Evolutionary conservation across 2,888 invertebrate genomes (phyloP), one percentile per base, ranked within the genome.

Genomic region (Cantharis rufa): DNA sequence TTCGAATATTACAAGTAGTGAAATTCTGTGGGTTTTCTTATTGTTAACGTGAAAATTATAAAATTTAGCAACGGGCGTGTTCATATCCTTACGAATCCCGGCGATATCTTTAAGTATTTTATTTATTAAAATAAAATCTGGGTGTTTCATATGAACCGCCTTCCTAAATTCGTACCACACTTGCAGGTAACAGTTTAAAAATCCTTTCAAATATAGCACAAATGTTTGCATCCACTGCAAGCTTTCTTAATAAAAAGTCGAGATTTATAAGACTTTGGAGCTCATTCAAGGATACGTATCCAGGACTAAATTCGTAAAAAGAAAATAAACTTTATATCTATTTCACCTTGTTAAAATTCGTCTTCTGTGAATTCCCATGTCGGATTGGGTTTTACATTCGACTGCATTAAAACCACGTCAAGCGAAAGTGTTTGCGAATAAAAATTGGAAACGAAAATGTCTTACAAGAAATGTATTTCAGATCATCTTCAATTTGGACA

Each of bases 301-400:
- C 62, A 66, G 13, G 69, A 66, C 62, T 73, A 78, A 76, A 70
- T 75, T 76, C 78, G 77, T 73, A 75, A 75, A 76, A 76, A 74
- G 73, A 73, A 78, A 80, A 74, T 72, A 76, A 77, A 78, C 76
- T 72, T 76, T 73, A 74, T 75, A 75, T 80, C 80, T 80, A 81
- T 81, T 82, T 77, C 80, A 79, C 78, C 80, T 81, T 81, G 82
- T 82, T 82, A 82, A 81, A 81, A 80, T 82, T 80, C 79, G 79
- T 79, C 82, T 81, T 80, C 78, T 79, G 80, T 71, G 80, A 79
- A 81, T 82, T 80, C 81, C 80, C 80, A 80, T 80, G 82, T 81
- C 82, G 81, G 82, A 82, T 81, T 81, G 80, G 80, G 81, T 81
- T 82, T 82, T 81, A 82, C 81, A 82, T 82, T 81, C 79, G 80